Evolutionary conservation across 2,888 invertebrate species (phyloP), one percentile per base, ranked within the genome.

Genomic region (Eupithecia subfuscata): DNA sequence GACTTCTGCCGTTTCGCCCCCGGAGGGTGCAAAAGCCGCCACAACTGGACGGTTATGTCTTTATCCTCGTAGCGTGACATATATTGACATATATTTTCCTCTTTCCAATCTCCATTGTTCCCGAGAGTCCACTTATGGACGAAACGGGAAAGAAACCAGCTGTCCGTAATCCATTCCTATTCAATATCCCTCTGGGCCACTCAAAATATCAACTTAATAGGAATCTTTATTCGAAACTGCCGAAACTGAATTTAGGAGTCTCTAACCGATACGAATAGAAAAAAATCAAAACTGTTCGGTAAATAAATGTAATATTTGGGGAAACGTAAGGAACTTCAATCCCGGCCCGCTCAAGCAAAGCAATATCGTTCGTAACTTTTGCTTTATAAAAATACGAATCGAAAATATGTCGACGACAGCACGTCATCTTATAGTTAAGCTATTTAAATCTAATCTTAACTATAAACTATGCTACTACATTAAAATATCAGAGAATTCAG

Each of bases 401-500:
- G 93, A 94, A 94, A 95, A 94, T 94, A 94, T 93, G 87, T 92
- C 87, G 92, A 94, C 94, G 91, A 91, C 91, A 87, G 92, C 92
- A 86, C 88, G 91, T 90, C 93, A 89, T 89, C 92, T 93, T 92
- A 92, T 88, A 85, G 86, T 90, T 92, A 95, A 94, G 93, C 95
- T 95, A 94, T 90, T 92, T 92, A 79, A 93, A 84, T 90, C 91
- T 93, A 93, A 88, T 86, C 93, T 94, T 94, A 93, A 84, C 90
- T 92, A 92, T 90, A 88, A 70, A 90, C 92, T 92, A 92, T 84
- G 80, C 80, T 84, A 86, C 95, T 94, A 94, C 93, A 75, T 92
- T 94, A 94, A 95, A 95, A 94, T 94, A 93, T 95, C 93, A 92
- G 93, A 95, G 92, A 94, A 93, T 94, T 91, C 94, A 92, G 94